Percentiles rank a stretch among this genome's conserved stretches.
Evolutionary conservation across 2,797 vertebrate genomes (phyloP).

Genomic region (Dryobates pubescens): DNA sequence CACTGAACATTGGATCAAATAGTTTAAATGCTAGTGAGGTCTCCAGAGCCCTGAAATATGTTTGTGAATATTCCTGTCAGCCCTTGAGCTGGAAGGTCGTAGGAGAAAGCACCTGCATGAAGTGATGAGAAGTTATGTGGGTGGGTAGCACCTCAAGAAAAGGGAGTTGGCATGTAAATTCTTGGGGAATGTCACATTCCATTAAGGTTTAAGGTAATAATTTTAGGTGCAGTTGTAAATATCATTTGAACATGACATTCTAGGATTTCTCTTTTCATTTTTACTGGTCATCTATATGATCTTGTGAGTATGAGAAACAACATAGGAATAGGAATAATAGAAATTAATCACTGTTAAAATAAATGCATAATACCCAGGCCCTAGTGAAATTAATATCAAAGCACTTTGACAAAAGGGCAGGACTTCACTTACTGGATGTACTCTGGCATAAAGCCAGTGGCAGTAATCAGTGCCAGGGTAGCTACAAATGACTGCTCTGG

Average conservation of each 20-base stretch:
- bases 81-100: background rate
- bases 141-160: background rate
- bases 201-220: background rate
- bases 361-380: background rate
- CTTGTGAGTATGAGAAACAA: background rate
- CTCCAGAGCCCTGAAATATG: background rate
- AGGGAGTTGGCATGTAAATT: background rate
- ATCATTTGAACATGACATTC: background rate
- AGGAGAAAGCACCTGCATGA: background rate
- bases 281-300: background rate
- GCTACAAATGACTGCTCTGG: background rate
- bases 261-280: background rate
- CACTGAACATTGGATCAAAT: background rate
- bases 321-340: background rate
- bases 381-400: background rate
- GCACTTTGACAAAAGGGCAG: conserved; percentile 15
- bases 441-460: background rate
- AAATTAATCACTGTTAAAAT: background rate
- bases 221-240: background rate
- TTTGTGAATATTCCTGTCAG: background rate
- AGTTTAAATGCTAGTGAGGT: background rate
- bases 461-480: conserved; percentile 19
- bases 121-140: background rate
- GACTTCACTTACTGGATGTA: background rate
- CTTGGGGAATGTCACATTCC: background rate